These are phyloP conservation scores for Trichonephila inaurata DNA, from an alignment of 1,140 invertebrate species.

Conservation along the genomic window DNA sequence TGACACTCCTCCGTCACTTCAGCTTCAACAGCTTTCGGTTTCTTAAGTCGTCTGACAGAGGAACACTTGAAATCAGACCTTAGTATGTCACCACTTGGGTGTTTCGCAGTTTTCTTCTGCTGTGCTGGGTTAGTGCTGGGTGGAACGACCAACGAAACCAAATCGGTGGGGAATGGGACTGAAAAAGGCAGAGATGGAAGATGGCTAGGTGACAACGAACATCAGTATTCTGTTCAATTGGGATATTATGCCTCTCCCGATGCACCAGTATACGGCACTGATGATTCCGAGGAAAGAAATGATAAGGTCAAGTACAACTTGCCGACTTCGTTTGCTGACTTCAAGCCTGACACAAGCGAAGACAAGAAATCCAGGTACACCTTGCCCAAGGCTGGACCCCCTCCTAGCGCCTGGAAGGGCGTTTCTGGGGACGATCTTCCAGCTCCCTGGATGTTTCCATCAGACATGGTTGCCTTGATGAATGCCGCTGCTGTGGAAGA, in stretches of 20 bases:
- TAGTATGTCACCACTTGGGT: neutral
- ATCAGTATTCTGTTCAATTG: slow-evolving; percentile 12
- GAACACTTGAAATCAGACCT: neutral
- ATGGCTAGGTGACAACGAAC: neutral
- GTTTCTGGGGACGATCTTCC: neutral
- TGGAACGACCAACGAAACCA: neutral
- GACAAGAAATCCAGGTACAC: slow-evolving; percentile 13
- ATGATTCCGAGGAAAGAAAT: neutral
- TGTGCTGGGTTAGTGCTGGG: neutral
- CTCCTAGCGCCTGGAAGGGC: slow-evolving; percentile 29
- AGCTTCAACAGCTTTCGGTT: neutral
- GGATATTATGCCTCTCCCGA: slow-evolving; percentile 34
- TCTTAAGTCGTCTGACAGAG: neutral
- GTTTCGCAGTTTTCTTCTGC: neutral
- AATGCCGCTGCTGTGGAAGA: neutral
- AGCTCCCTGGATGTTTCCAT: slow-evolving; percentile 27
- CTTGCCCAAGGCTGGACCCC: neutral
- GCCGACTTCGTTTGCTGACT: slow-evolving; percentile 66
- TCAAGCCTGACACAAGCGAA: neutral
- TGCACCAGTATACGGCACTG: neutral
- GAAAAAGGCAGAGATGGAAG: neutral
- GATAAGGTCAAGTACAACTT: slow-evolving; percentile 1
- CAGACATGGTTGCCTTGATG: slow-evolving; percentile 2
- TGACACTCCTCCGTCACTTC: neutral
- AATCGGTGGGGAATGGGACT: neutral